A percentile compares a stretch with the other conserved stretches of the same genome.
Evolutionary conservation across 2,113 vertebrate genomes (phyloP).

Genomic region (Platichthys flesus): DNA sequence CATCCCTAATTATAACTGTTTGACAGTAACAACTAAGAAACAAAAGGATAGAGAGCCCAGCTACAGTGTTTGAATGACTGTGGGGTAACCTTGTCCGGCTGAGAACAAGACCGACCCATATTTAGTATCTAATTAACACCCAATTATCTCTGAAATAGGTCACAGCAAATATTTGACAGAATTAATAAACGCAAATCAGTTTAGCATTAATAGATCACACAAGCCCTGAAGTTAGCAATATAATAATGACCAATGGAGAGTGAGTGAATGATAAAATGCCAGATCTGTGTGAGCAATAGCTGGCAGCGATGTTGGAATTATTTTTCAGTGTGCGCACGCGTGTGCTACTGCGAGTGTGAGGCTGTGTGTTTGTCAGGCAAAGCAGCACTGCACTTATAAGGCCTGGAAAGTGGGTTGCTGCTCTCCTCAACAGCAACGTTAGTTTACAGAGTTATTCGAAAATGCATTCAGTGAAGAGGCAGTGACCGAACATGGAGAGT

Average conservation of each 20-base stretch:
- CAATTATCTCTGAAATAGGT: slow-evolving; percentile 31
- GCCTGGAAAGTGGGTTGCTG: slow-evolving; percentile 74
- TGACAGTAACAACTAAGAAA: slow-evolving; percentile 3
- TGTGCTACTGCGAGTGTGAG: slow-evolving; percentile 39
- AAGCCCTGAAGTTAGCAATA: slow-evolving; percentile 33
- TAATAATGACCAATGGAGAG: slow-evolving; percentile 40
- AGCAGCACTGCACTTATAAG: slow-evolving; percentile 79
- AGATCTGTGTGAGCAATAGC: slow-evolving; percentile 46
- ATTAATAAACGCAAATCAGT: slow-evolving; percentile 35
- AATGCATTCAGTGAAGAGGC: slow-evolving; percentile 35
- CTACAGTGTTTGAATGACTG: slow-evolving; percentile 3
- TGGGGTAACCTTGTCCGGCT: not conserved
- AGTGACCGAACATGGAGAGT: slow-evolving; percentile 54
- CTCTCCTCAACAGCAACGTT: slow-evolving; percentile 52
- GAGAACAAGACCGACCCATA: slow-evolving; percentile 4
- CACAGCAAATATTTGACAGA: slow-evolving; percentile 30
- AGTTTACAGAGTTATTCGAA: slow-evolving; percentile 61
- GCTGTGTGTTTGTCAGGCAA: slow-evolving; percentile 59
- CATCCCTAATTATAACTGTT: not conserved
- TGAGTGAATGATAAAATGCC: slow-evolving; percentile 37
- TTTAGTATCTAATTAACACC: slow-evolving; percentile 20
- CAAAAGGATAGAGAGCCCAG: not conserved
- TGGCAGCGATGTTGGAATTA: slow-evolving; percentile 54
- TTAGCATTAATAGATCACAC: slow-evolving; percentile 38
- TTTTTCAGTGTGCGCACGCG: slow-evolving; percentile 29